Percentiles rank a stretch among this genome's conserved stretches.
Evolutionary conservation across 2,797 vertebrate species (phyloP).

Genomic region (Sphenodon punctatus): DNA sequence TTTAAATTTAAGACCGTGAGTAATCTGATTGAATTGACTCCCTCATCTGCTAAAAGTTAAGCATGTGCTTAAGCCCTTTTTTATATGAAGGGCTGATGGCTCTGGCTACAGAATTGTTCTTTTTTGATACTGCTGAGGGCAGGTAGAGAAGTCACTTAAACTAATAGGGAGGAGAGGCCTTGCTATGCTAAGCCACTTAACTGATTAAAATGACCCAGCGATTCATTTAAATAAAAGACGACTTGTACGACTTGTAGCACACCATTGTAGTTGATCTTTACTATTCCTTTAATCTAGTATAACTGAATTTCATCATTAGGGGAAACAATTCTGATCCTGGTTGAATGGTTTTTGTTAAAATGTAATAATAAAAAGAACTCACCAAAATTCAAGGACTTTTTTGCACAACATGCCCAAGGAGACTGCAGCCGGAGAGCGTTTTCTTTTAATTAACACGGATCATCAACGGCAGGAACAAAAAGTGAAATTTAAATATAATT

Average conservation of each 20-base stretch:
- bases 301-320: constrained; percentile 55
- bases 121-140: constrained; percentile 71
- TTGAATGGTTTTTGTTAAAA: constrained; percentile 9
- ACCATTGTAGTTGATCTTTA: constrained; percentile 44
- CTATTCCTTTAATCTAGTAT: constrained; percentile 60
- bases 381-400: constrained; percentile 6
- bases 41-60: not conserved
- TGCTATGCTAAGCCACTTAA: constrained; percentile 47
- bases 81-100: constrained; percentile 39
- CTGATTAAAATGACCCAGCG: constrained; percentile 80
- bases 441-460: constrained; percentile 11
- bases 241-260: constrained; percentile 64
- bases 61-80: constrained; percentile 2
- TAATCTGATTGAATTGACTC: constrained; percentile 16
- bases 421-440: not conserved
- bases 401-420: not conserved
- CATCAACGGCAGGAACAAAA: not conserved
- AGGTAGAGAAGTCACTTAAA: constrained; percentile 72
- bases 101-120: constrained; percentile 62
- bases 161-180: constrained; percentile 41
- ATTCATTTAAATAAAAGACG: constrained; percentile 77
- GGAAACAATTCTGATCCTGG: not conserved
- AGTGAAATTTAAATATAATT: not conserved
- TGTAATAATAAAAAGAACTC: not conserved
- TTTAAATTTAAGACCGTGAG: not conserved